Percentiles rank a stretch among this genome's conserved stretches.
Conservation (phyloP, 2,888 invertebrate species). For the Mantis religiosa region DNA sequence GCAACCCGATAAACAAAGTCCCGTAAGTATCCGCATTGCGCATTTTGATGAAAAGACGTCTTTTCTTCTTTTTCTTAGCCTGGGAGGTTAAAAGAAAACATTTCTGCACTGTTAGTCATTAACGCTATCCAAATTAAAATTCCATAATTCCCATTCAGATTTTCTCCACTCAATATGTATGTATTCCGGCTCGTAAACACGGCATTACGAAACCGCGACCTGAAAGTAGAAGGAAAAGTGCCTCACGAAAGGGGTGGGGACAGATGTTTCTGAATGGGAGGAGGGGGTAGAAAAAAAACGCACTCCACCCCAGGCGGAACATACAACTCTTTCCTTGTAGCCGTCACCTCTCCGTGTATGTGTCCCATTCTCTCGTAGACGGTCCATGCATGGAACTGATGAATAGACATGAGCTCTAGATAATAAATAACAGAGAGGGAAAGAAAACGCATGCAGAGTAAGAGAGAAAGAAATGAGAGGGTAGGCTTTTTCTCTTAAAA, state of each 20-base stretch:
- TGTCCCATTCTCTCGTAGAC: neutral
- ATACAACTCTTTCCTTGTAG: neutral
- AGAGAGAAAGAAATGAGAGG: constrained; percentile 4
- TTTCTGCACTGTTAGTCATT: neutral
- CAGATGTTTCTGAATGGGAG: constrained; percentile 14
- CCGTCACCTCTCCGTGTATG: neutral
- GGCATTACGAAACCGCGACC: constrained; percentile 10
- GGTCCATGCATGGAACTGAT: constrained; percentile 18
- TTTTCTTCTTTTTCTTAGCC: neutral
- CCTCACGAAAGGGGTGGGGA: neutral
- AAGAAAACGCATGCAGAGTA: neutral
- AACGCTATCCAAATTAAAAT: neutral
- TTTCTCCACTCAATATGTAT: neutral
- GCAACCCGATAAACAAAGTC: neutral
- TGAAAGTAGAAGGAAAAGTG: constrained; percentile 6
- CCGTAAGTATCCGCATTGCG: neutral
- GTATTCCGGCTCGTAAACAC: neutral
- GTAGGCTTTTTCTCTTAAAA: neutral
- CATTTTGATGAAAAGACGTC: neutral
- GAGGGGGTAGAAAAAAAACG: neutral
- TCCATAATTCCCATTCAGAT: neutral
- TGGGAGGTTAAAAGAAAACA: neutral
- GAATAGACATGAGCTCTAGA: constrained; percentile 22
- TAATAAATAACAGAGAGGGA: constrained; percentile 9
- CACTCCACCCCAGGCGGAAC: neutral